Evolutionary conservation across 2,888 invertebrate genomes (phyloP).

Genomic region (Spialia ferax): DNA sequence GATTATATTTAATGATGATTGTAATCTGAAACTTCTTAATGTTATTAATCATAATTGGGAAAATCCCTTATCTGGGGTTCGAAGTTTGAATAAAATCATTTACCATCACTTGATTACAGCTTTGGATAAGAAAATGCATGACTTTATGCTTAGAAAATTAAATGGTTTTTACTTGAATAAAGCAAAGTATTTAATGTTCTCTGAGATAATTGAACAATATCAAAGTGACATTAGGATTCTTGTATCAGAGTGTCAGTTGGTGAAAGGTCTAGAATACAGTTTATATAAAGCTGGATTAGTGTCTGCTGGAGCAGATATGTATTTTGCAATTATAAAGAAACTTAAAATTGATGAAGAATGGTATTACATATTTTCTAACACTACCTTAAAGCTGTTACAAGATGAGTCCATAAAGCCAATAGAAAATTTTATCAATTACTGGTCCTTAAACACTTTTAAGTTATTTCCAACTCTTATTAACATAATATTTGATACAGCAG

Average conservation of each 20-base stretch:
- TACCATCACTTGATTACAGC: constrained; percentile 71
- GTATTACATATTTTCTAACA: constrained; percentile 69
- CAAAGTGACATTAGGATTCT: constrained; percentile 50
- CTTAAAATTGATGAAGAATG: constrained; percentile 71
- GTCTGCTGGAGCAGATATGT: constrained; percentile 87
- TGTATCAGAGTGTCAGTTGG: constrained; percentile 56
- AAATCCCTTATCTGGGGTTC: constrained; percentile 85
- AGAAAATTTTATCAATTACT: constrained; percentile 81
- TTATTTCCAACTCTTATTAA: constrained; percentile 66
- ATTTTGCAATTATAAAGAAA: constrained; percentile 78
- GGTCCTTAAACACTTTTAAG: constrained; percentile 80
- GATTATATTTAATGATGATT: constrained; percentile 56
- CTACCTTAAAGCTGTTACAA: constrained; percentile 60
- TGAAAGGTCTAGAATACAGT: constrained; percentile 70
- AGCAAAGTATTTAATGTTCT: constrained; percentile 86
- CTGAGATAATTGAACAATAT: constrained; percentile 74
- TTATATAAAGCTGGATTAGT: constrained; percentile 84
- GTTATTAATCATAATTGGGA: constrained; percentile 88
- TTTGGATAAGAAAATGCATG: constrained; percentile 56
- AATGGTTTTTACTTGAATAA: constrained; percentile 86
- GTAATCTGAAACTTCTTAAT: constrained; percentile 73
- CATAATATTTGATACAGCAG: constrained; percentile 58
- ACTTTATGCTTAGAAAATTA: constrained; percentile 61
- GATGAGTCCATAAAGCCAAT: constrained; percentile 62
- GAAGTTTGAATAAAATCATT: constrained; percentile 78